Evolutionary conservation across 37 sponge, comb jelly and placozoan genomes (phyloP), one percentile per base, ranked within the genome.

Genomic region (Tethya wilhelma): DNA sequence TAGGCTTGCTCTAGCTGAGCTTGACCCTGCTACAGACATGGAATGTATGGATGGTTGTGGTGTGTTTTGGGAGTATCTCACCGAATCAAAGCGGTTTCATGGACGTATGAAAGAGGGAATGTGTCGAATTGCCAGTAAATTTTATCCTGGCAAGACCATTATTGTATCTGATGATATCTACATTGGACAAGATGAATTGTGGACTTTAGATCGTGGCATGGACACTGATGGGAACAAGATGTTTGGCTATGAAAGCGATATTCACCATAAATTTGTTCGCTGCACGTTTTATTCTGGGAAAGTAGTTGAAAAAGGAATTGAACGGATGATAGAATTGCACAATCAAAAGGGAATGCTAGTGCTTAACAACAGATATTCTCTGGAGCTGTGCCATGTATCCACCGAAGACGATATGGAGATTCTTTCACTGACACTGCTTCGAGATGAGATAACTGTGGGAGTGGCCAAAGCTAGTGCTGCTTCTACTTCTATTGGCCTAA

Each of bases 211-310:
- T 69, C 71, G 71, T 40, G 44, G 40, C 11, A 40, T 69, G 9
- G 71, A 69, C 42, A 69, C 71, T 9, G 71, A 69, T 37, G 71
- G 71, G n/a, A 69, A 69, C 42, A 69, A 69, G 71, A 40, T 69
- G 42, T 69, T n/a, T 37, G 71, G 71, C 8, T 69, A 34, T n/a
- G 32, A 69, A 37, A 40, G 20, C 32, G 71, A 69, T 37, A 40
- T 34, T 28, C 71, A 69, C 42, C 71, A 69, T 40, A 69, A 69
- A 40, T 36, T 40, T 17, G n/a, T 34, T 40, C 71, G 38, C 20
- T 36, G 40, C 12, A 39, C 22, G 19, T 34, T n/a, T 14, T 69
- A 69, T 40, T 11, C 14, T 9, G 71, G 71, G 71, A 69, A 23
- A 64, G 65, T 29, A n/a, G n/a, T n/a, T n/a, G n/a, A n/a, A n/a